phyloP scores from a whole-genome alignment of 1,140 invertebrate species.

The Bathynomus jamesi region DNA sequence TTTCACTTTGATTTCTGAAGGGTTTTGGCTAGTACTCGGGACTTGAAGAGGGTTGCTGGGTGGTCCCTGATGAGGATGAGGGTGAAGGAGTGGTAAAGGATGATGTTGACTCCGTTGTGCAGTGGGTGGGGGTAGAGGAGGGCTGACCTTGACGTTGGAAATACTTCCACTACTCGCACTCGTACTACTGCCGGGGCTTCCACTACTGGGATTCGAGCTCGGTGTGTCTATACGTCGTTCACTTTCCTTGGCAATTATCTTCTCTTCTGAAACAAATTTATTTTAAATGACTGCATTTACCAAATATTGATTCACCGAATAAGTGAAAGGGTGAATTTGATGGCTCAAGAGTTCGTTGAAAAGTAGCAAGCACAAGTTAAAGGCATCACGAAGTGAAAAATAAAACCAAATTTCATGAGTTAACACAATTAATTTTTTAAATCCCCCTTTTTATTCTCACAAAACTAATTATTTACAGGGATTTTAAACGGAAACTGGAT shows the following conservation, averaged over 20 bases:
- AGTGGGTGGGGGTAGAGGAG: not conserved
- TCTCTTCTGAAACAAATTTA: too few relatives aligned
- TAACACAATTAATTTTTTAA: too few relatives aligned
- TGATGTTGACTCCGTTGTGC: not conserved
- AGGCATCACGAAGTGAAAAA: too few relatives aligned
- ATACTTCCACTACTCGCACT: not conserved
- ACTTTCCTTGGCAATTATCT: not conserved
- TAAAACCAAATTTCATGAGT: too few relatives aligned
- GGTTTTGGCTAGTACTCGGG: not conserved
- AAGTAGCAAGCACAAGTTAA: too few relatives aligned
- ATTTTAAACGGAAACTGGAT: too few relatives aligned
- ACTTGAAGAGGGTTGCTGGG: not conserved
- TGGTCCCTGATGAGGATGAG: not conserved
- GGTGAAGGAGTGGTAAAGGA: not conserved
- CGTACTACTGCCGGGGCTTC: not conserved
- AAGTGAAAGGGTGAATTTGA: too few relatives aligned
- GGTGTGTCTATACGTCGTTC: not conserved
- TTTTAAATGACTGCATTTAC: too few relatives aligned
- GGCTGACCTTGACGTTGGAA: not conserved
- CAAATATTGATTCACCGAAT: too few relatives aligned
- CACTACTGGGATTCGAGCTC: not conserved
- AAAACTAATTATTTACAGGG: too few relatives aligned
- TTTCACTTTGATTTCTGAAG: conserved; percentile 22
- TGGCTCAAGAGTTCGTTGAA: too few relatives aligned
- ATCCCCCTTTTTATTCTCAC: too few relatives aligned